Percentiles rank a stretch among this genome's conserved stretches.
These are phyloP conservation scores for Otis tarda DNA, from an alignment of 2,113 vertebrate genomes.

Conservation along the genomic window DNA sequence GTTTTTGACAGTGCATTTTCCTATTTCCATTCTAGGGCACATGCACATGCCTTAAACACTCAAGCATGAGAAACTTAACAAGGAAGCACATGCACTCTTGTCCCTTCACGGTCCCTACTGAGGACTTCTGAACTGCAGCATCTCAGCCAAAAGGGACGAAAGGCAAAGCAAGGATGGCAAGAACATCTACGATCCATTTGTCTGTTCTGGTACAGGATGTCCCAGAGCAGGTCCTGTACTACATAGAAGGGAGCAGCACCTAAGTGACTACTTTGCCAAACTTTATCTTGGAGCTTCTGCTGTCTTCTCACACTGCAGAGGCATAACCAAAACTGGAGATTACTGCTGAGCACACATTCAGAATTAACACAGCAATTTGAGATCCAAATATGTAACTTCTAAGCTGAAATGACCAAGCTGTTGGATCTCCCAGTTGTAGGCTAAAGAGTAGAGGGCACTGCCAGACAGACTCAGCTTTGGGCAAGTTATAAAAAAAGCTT, in stretches of 20 bases:
- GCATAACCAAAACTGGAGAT: not conserved
- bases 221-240: not conserved
- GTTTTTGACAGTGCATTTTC: not conserved
- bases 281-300: not conserved
- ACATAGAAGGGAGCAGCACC: not conserved
- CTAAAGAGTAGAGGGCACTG: not conserved
- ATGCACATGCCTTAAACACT: not conserved
- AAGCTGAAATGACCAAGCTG: not conserved
- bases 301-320: not conserved
- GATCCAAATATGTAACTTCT: not conserved
- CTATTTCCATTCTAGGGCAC: not conserved
- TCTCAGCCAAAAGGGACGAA: not conserved
- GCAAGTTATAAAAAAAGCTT: not conserved
- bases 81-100: not conserved
- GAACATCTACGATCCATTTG: not conserved
- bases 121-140: not conserved
- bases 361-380: not conserved
- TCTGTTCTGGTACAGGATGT: not conserved
- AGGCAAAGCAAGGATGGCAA: not conserved
- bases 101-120: not conserved
- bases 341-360: not conserved
- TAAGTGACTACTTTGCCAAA: not conserved
- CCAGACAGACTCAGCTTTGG: not conserved
- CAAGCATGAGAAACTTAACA: not conserved
- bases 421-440: not conserved